Evolutionary conservation across 2,888 invertebrate species (phyloP).

Genomic region (Xylocampa areola): DNA sequence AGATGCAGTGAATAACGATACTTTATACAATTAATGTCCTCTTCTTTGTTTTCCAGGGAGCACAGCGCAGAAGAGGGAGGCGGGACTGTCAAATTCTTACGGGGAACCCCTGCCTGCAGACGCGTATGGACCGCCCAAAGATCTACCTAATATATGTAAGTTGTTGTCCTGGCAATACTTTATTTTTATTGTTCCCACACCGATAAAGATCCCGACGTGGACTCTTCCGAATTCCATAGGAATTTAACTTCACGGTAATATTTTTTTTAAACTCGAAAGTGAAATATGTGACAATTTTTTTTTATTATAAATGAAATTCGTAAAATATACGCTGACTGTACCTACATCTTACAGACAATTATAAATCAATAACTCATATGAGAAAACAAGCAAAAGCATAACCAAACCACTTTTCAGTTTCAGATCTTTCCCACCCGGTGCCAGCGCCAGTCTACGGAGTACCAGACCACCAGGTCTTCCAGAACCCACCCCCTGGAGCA

Average conservation of each 20-base stretch:
- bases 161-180: not conserved
- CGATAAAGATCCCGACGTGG: too few species aligned
- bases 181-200: too few species aligned
- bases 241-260: too few species aligned
- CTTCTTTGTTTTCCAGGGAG: constrained; percentile 68
- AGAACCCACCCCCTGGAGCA: constrained; percentile 77
- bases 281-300: too few species aligned
- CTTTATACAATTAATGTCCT: not conserved
- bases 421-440: constrained; percentile 83
- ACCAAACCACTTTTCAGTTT: constrained; percentile 63
- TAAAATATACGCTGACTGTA: too few species aligned
- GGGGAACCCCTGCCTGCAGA: constrained; percentile 86
- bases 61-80: constrained; percentile 83
- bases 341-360: too few species aligned
- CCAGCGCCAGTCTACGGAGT: constrained; percentile 91
- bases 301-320: too few species aligned
- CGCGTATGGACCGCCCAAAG: constrained; percentile 88
- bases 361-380: too few species aligned
- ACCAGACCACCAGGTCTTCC: constrained; percentile 81
- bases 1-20: too few species aligned
- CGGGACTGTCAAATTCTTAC: constrained; percentile 85
- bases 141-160: constrained; percentile 73
- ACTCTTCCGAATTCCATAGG: too few species aligned
- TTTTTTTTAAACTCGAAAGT: too few species aligned
- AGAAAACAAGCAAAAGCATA: too few species aligned